A percentile compares a stretch with the other conserved stretches of the same genome.
These are phyloP conservation scores for Bombus difficillimus DNA, from an alignment of 1,140 invertebrate species.

Conservation along the genomic window DNA sequence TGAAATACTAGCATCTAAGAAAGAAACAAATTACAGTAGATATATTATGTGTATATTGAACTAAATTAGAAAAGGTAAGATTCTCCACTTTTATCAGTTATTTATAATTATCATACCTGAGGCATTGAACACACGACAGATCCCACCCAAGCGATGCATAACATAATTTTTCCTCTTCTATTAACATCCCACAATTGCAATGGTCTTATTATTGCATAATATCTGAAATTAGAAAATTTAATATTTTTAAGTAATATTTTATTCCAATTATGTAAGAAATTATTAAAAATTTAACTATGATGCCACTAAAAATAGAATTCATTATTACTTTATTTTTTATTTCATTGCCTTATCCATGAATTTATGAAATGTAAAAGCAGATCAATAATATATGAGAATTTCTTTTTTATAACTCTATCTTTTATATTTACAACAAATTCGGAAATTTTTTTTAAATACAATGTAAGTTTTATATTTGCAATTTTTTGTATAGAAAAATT, in stretches of 20 bases:
- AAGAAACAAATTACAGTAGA: not conserved
- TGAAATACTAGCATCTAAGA: constrained; percentile 90
- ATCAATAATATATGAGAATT: too few species aligned
- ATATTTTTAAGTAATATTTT: not conserved
- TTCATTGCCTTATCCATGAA: too few species aligned
- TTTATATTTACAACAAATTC: too few species aligned
- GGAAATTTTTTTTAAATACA: too few species aligned
- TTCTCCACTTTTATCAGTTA: not conserved
- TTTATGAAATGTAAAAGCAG: too few species aligned
- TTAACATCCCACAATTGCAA: constrained; percentile 88
- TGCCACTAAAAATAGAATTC: too few species aligned
- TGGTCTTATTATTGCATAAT: constrained; percentile 92
- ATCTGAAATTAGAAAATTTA: constrained; percentile 84
- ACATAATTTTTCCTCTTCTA: constrained; percentile 88
- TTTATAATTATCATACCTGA: constrained; percentile 85
- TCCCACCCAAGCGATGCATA: constrained; percentile 89
- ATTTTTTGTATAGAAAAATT: too few species aligned
- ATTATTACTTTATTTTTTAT: too few species aligned
- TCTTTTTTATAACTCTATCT: too few species aligned
- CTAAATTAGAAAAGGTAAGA: not conserved
- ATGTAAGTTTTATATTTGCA: too few species aligned
- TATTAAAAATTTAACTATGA: too few species aligned
- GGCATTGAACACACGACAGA: constrained; percentile 92
- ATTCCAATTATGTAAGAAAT: too few species aligned
- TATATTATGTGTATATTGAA: not conserved